Evolutionary conservation across 2,113 vertebrate species (phyloP).

Genomic region (Pelobates fuscus): DNA sequence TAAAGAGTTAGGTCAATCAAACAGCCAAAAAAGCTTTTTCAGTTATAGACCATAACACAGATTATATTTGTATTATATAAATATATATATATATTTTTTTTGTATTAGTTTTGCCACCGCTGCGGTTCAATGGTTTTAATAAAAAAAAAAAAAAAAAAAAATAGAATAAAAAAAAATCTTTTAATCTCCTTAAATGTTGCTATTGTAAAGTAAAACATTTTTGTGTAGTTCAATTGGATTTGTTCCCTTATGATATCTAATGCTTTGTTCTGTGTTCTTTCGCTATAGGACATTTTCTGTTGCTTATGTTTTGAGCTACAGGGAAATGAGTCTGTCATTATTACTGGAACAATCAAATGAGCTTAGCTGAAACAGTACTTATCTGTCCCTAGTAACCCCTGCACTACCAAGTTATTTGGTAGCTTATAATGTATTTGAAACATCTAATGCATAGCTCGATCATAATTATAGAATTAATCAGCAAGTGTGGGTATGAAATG

Average conservation of each 20-base stretch:
- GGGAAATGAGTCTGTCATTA: no score
- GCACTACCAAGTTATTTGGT: no score
- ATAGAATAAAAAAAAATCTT: no score
- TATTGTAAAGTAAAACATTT: background rate
- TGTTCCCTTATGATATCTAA: background rate
- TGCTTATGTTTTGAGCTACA: no score
- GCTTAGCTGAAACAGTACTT: no score
- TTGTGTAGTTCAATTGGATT: background rate
- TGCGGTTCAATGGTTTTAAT: background rate
- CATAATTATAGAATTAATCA: no score
- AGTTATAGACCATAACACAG: background rate
- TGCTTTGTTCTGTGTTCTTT: background rate
- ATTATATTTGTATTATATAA: background rate
- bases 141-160: no score
- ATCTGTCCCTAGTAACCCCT: no score
- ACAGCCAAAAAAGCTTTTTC: background rate
- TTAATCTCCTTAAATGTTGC: background rate
- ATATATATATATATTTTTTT: background rate
- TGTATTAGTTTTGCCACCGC: background rate
- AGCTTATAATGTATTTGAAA: no score
- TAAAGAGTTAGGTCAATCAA: background rate
- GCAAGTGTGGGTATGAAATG: no score
- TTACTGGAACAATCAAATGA: no score
- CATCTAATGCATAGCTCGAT: no score
- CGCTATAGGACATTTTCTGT: background rate